Evolutionary conservation across 2,888 invertebrate genomes (phyloP), one percentile per base, ranked within the genome.

Genomic region (Nomada goodeniana): DNA sequence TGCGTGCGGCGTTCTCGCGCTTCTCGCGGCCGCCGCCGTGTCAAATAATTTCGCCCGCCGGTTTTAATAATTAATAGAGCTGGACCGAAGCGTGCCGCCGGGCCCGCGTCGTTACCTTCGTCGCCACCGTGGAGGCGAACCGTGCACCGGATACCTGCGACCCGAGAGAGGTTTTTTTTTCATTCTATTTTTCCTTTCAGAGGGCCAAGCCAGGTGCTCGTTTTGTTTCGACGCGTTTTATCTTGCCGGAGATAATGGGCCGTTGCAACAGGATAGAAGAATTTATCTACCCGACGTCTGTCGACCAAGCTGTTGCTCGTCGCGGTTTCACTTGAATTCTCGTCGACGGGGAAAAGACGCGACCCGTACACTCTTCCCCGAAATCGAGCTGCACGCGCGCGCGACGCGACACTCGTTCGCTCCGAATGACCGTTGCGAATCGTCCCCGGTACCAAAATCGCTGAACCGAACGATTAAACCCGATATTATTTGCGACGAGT

Each of bases 31-130:
- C 47, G 59, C 60, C 64, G 75, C 70, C 74, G 82, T 82, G 79
- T 84, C 87, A 88, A 89, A 89, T 88, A 88, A 89, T 88, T 88
- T 88, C 85, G 86, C 36, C 84, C 83, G 88, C 80, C 89, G 76
- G 89, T 83, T 89, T 89, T 89, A 88, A 89, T 89, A 89, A 89
- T 89, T 89, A 88, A 89, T 89, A 85, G 80, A 86, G 77, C 82
- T 55, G 55, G 42, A 36, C 67, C 68, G 29, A 72, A 72, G 67
- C 57, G 63, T 67, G 60, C 61, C 26, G 26, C 52, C 44, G 23
- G 63, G n/a, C 77, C 26, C 44, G 18, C n/a, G 42, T 5, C 10
- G 29, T 11, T 15, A 42, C 42, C n/a, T 3, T n/a, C 64, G 20
- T 9, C 20, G 23, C 11, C 13, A 7, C 15, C 4, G 50, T 29